These are phyloP conservation scores for Betta splendens DNA, from an alignment of 2,797 vertebrate species.

Conservation along the genomic window DNA sequence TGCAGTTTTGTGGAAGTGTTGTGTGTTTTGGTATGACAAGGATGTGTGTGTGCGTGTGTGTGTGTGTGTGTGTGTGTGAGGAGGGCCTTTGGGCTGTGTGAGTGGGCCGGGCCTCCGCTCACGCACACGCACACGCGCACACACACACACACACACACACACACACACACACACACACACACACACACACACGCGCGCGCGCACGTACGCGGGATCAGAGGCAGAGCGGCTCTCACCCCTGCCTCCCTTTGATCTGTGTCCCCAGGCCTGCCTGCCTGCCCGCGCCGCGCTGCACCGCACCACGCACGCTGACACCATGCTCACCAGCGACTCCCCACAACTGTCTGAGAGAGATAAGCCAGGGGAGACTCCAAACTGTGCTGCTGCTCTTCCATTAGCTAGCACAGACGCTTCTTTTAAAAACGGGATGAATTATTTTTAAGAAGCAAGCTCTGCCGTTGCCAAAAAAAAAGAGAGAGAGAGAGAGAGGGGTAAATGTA, in stretches of 20 bases:
- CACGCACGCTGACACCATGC: conserved; percentile 88
- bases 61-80: conserved; percentile 46
- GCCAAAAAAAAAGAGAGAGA: conserved; percentile 71
- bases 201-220: conserved; percentile 86
- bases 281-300: conserved; percentile 83
- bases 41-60: conserved; percentile 48
- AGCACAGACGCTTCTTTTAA: conserved; percentile 77
- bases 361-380: conserved; percentile 82
- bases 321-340: conserved; percentile 97
- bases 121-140: conserved; percentile 29
- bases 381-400: conserved; percentile 80
- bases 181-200: conserved; percentile 39
- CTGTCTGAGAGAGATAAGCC: conserved; percentile 99
- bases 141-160: conserved; percentile 41
- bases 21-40: conserved; percentile 78
- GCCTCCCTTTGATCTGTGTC: conserved; percentile 98
- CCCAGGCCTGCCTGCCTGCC: conserved; percentile 95
- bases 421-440: conserved; percentile 84
- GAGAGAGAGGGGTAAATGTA: conserved; percentile 64
- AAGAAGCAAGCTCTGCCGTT: conserved; percentile 79
- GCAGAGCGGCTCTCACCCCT: conserved; percentile 85
- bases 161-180: conserved; percentile 29
- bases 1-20: conserved; percentile 71
- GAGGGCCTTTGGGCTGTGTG: conserved; percentile 78
- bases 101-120: conserved; percentile 74